Percentiles rank a stretch among this genome's conserved stretches.
Conservation (phyloP, 2,797 vertebrate species). For the Hydrophis major region DNA sequence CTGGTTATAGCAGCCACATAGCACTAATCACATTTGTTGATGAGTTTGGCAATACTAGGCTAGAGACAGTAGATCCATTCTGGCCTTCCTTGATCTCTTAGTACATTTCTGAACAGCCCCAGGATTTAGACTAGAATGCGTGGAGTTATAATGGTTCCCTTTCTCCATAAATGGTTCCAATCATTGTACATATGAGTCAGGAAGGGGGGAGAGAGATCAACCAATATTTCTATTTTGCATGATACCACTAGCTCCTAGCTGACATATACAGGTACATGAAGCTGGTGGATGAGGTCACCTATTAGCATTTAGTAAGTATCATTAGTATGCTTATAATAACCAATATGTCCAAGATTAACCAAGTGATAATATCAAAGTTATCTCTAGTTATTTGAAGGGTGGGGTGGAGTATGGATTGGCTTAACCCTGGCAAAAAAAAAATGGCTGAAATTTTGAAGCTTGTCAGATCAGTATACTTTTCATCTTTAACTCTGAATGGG, state of each 20-base stretch:
- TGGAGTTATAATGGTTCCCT: not conserved
- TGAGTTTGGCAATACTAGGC: not conserved
- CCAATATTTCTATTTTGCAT: not conserved
- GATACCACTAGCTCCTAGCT: not conserved
- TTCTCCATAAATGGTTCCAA: not conserved
- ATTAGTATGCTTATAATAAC: not conserved
- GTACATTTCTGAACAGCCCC: not conserved
- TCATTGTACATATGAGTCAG: not conserved
- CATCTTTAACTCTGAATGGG: not conserved
- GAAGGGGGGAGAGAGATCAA: not conserved
- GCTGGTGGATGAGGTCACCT: not conserved
- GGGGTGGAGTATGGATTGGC: not conserved
- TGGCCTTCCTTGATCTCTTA: not conserved
- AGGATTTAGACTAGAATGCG: not conserved
- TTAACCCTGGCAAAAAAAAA: not conserved
- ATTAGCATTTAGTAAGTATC: not conserved
- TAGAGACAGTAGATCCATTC: not conserved
- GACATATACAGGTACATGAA: not conserved
- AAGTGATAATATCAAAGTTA: not conserved
- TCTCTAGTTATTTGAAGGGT: not conserved
- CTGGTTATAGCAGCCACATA: not conserved
- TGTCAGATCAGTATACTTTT: not conserved
- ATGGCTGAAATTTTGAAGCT: not conserved
- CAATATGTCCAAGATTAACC: not conserved
- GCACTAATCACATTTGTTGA: not conserved